phyloP scores from a whole-genome alignment of 2,797 vertebrate species.

The Xenops minutus region DNA sequence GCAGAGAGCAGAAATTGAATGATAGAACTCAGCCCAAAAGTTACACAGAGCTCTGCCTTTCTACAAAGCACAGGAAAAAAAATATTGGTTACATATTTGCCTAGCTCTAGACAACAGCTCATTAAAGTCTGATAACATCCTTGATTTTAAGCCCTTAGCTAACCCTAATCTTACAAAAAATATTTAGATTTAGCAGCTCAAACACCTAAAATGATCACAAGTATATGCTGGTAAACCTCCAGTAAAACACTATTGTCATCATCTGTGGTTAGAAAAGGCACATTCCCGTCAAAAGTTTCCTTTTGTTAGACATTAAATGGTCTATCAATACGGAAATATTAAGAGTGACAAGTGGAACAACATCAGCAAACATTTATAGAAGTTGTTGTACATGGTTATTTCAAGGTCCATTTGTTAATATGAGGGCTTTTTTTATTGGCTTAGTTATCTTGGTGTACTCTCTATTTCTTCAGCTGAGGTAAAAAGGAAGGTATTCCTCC shows the following conservation, averaged over 20 bases:
- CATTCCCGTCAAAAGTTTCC: not conserved
- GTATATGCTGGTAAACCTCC: not conserved
- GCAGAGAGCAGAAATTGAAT: not conserved
- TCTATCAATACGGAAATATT: not conserved
- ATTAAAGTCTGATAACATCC: not conserved
- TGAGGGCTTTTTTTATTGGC: rapidly evolving
- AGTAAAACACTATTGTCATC: not conserved
- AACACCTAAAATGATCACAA: not conserved
- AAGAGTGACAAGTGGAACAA: not conserved
- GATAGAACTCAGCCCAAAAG: not conserved
- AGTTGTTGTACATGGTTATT: not conserved
- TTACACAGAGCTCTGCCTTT: not conserved
- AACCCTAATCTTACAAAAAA: not conserved
- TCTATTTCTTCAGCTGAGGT: not conserved
- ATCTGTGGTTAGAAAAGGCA: not conserved
- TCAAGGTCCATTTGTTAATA: not conserved
- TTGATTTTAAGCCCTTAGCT: not conserved
- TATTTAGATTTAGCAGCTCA: not conserved
- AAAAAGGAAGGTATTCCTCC: not conserved
- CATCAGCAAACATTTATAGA: not conserved
- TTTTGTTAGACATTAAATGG: not conserved
- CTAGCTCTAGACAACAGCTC: not conserved
- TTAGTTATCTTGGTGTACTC: not conserved
- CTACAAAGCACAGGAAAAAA: not conserved
- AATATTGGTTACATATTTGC: not conserved